These are phyloP conservation scores for Lucilia cuprina DNA, from an alignment of 1,140 invertebrate species.

Conservation along the genomic window DNA sequence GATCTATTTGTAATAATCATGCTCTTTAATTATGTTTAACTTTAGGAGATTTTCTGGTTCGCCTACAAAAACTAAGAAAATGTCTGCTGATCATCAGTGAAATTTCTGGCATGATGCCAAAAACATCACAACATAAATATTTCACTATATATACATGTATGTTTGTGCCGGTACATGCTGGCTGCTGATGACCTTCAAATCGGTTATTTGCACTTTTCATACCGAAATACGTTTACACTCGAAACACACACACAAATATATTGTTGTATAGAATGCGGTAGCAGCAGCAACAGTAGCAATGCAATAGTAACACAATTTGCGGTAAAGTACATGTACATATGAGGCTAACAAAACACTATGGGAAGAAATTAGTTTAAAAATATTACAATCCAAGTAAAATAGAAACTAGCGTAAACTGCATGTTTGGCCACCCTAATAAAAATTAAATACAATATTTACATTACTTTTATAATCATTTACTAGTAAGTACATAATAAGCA, in stretches of 20 bases:
- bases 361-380: too few relatives aligned
- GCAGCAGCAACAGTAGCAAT: not conserved
- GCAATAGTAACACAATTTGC: not conserved
- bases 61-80: too few relatives aligned
- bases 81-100: not conserved
- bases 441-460: too few relatives aligned
- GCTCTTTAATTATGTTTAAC: too few relatives aligned
- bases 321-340: not conserved
- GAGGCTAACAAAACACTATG: too few relatives aligned
- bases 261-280: not conserved
- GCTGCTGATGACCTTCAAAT: slow-evolving; percentile 14
- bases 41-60: too few relatives aligned
- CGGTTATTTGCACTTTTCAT: slow-evolving; percentile 7
- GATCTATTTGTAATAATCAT: too few relatives aligned
- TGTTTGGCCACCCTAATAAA: too few relatives aligned
- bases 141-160: not conserved
- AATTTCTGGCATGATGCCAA: slow-evolving; percentile 6
- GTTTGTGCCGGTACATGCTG: not conserved
- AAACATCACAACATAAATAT: not conserved
- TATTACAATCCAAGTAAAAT: too few relatives aligned
- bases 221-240: not conserved
- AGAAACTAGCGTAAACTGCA: too few relatives aligned
- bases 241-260: not conserved
- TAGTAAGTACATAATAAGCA: too few relatives aligned
- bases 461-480: too few relatives aligned